A percentile compares a stretch with the other conserved stretches of the same genome.
Conservation (phyloP, 2,888 invertebrate genomes). For the Fragum whitleyi region DNA sequence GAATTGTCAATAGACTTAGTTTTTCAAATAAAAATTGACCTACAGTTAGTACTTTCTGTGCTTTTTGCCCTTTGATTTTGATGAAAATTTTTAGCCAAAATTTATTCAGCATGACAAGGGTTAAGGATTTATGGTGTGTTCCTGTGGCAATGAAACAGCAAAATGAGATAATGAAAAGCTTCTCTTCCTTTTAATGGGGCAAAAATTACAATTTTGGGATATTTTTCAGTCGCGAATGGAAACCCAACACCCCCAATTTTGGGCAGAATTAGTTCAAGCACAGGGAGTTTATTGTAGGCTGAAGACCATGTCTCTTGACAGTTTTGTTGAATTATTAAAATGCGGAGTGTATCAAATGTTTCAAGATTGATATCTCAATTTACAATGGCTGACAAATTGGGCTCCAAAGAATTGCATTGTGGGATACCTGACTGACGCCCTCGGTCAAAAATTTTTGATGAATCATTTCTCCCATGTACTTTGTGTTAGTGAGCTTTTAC, state of each 20-base stretch:
- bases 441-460: slow-evolving; percentile 9
- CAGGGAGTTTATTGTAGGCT: slow-evolving; percentile 41
- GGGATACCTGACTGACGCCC: slow-evolving; percentile 14
- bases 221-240: slow-evolving; percentile 31
- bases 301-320: slow-evolving; percentile 38
- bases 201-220: slow-evolving; percentile 49
- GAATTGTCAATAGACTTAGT: no score
- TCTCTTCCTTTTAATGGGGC: slow-evolving; percentile 40
- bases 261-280: slow-evolving; percentile 50
- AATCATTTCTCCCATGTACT: neutral
- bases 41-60: no score
- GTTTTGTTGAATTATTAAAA: slow-evolving; percentile 38
- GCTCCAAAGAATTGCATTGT: slow-evolving; percentile 14
- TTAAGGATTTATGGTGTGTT: slow-evolving; percentile 19
- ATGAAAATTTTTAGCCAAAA: no score
- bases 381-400: slow-evolving; percentile 27
- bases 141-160: slow-evolving; percentile 48
- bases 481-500: no score
- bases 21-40: no score
- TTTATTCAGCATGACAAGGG: neutral
- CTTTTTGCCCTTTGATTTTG: no score
- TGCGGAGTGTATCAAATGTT: slow-evolving; percentile 37
- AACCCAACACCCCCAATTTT: slow-evolving; percentile 44
- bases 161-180: slow-evolving; percentile 54
- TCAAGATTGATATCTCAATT: slow-evolving; percentile 56